These are phyloP conservation scores for Athripsodes cinereus DNA, from an alignment of 2,888 invertebrate genomes.

Conservation along the genomic window DNA sequence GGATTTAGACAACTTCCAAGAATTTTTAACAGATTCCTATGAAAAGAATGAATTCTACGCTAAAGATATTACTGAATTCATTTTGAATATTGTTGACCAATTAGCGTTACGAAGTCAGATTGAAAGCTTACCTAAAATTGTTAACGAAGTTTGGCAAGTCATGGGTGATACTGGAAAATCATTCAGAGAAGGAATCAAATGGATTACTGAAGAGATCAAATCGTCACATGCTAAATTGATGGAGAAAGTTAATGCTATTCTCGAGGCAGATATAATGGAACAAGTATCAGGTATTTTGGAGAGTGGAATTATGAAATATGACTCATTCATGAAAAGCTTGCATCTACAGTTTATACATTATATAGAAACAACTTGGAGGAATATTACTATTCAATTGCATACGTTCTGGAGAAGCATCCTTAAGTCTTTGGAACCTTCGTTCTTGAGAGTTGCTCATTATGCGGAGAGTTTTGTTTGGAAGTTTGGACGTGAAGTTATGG, in stretches of 20 bases:
- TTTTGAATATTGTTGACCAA: constrained; percentile 67
- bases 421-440: constrained; percentile 69
- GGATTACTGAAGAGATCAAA: constrained; percentile 68
- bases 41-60: constrained; percentile 79
- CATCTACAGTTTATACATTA: constrained; percentile 65
- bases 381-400: constrained; percentile 55
- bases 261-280: constrained; percentile 71
- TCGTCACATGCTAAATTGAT: constrained; percentile 63
- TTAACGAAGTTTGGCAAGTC: constrained; percentile 77
- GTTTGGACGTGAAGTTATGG: constrained; percentile 66
- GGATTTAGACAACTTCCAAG: constrained; percentile 63
- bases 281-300: constrained; percentile 64
- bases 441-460: constrained; percentile 70
- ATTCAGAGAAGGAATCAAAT: constrained; percentile 66
- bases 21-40: constrained; percentile 70
- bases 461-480: constrained; percentile 68
- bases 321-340: constrained; percentile 69
- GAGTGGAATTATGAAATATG: constrained; percentile 67
- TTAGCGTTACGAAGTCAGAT: constrained; percentile 71
- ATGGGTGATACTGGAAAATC: constrained; percentile 81
- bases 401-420: constrained; percentile 69
- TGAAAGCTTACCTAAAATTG: constrained; percentile 70
- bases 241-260: constrained; percentile 60
- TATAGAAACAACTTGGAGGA: constrained; percentile 69
- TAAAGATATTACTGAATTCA: constrained; percentile 66